Base-by-base conservation (phyloP, 2,113 vertebrate species). In the Myodes glareolus region DNA sequence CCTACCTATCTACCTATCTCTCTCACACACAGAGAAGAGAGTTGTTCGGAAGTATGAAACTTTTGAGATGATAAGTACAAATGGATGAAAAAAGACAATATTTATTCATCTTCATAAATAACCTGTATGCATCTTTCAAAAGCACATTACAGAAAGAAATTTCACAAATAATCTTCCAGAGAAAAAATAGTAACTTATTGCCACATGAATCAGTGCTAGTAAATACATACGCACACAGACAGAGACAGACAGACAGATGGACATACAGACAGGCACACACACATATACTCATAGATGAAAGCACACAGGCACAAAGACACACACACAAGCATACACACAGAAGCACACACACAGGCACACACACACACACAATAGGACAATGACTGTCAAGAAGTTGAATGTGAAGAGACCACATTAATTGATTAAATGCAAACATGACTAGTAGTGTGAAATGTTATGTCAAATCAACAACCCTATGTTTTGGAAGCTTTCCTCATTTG, bases 61-160 rank as follows among this genome's bases (percentile, higher is more conserved):
- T 82, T 63, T 70, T 94, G 75, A 96, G 63, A 95, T 84, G 70
- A 1, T 68, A 88, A 95, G 17, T 58, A 13, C 1, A 77, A 67
- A 5, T 29, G 33, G 63, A 89, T 93, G 68, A 21, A 88, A 39
- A 93, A 93, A 78, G 33, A 87, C 17, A 95, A 91, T 65, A 39
- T 12, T 68, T 68, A n/a, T 12, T 12, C 10, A 70, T 70, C 0
- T 47, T 90, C 68, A 85, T 72, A 76, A 81, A 85, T 25, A 78
- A 70, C 25, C 72, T 81, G 6, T 65, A 70, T 31, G 52, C 33
- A 63, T 80, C 39, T 52, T 96, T 92, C 58, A 92, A 85, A 80
- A 25, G 7, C 13, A 81, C 11, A 67, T 65, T 76, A 87, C 6
- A 76, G 67, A 90, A 77, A 50, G 11, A 84, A 50, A 91, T 63